Base-by-base conservation (phyloP, 2,797 vertebrate genomes). In the Oryzias dopingdopingensis region DNA sequence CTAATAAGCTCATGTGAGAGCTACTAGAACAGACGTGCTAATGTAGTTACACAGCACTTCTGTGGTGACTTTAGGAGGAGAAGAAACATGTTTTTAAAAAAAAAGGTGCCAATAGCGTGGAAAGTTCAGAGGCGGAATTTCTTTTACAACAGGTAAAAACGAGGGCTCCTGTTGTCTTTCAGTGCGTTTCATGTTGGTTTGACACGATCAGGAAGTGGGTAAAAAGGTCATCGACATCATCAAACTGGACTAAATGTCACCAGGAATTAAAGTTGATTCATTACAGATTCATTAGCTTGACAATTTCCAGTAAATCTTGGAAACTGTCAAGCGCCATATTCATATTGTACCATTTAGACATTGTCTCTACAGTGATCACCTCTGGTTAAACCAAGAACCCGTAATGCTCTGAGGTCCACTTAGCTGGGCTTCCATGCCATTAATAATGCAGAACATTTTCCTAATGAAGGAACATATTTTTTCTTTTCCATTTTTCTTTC, bases 361-460 rank as follows among this genome's bases (percentile, higher is more conserved):
- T 74, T 71, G 76, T 80, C 81, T 81, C 69, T 66, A 77, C 86
- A 81, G 70, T 66, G 74, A 89, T 88, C 80, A 81, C 67, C 74
- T 74, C 74, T 81, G 66, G 83, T 87, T 83, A 87, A 89, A 89
- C 70, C 69, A 76, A 86, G 80, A 85, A 79, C 81, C 70, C 26
- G 59, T 83, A 84, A 86, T 83, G 75, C 84, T 86, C 82, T 65
- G 24, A 86, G 79, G 85, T 89, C 80, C 85, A 85, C 83, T 89
- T 87, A 88, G 73, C 75, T 62, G 5, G 57, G 66, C 83, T 88
- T 83, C 77, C 74, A 80, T 63, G 61, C 77, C 83, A 89, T 90
- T 90, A 89, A 90, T 90, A 90, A 89, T 91, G 85, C 82, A 90
- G 79, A 82, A 85, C 81, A 88, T 92, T 90, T 90, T 90, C 82